Conservation (phyloP, 2,888 invertebrate species). For the Trichogramma dendrolimi region DNA sequence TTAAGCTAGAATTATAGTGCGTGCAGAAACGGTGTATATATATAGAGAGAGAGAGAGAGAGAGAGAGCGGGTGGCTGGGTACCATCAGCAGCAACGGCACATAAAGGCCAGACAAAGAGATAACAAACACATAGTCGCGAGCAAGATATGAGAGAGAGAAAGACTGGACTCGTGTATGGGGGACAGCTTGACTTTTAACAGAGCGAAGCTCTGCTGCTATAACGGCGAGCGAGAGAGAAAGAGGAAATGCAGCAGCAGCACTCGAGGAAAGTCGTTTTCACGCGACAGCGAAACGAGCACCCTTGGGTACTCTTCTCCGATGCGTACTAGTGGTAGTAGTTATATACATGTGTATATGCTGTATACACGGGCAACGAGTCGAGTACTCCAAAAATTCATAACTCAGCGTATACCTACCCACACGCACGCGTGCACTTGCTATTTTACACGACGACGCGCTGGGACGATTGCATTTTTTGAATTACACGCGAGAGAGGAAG, state of each 20-base stretch:
- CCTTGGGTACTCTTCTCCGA: conserved; percentile 28
- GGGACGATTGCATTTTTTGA: conserved; percentile 14
- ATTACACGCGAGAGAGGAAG: conserved; percentile 3
- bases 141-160: neutral
- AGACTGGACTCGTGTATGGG: neutral
- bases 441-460: neutral
- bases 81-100: too few relatives aligned
- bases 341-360: too few relatives aligned
- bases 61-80: neutral
- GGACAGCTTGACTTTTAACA: neutral
- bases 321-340: too few relatives aligned
- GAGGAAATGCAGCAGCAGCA: neutral
- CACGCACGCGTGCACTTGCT: too few relatives aligned
- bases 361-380: too few relatives aligned
- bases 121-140: conserved; percentile 13
- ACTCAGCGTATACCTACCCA: too few relatives aligned
- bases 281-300: conserved; percentile 29
- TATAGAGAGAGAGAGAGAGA: conserved; percentile 16
- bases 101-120: neutral
- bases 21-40: conserved; percentile 16
- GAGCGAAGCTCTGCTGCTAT: too few relatives aligned
- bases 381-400: too few relatives aligned
- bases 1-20: conserved; percentile 26
- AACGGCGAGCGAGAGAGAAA: neutral
- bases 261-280: conserved; percentile 31